Base-by-base conservation (phyloP, 2,888 invertebrate genomes). In the Drosophila sordidula region DNA sequence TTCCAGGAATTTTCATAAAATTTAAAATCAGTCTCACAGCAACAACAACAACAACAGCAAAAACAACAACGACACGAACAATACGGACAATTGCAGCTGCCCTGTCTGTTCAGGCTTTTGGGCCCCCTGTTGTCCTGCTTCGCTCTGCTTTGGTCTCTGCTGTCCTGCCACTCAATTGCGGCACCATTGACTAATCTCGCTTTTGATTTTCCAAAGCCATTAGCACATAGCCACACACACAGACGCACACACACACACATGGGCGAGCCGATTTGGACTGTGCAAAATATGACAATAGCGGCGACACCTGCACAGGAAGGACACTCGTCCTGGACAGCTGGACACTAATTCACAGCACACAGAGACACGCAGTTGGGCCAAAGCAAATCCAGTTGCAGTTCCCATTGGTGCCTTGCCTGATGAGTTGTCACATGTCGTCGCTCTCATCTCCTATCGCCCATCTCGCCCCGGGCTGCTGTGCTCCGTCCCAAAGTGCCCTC, bases 341-440 rank as follows among this genome's bases (percentile, higher is more conserved):
- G 63, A 78, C 66, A 78, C 63, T 72, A 87, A 81, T 78, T 78
- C 75, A 75, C 54, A 75, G 61, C 52, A 75, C 64, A 66, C 44
- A 51, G 46, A 29, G 42, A 38, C n/a, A 41, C 32, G 36, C 59
- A 42, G 36, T 14, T 16, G 50, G 26, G 22, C 41, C 44, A 42
- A 59, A 49, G 52, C 58, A 56, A 65, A 63, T 41, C 51, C 51
- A 65, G 74, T 65, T 66, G 29, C 63, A 65, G 70, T 63, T 82
- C 80, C 79, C 68, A 72, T 70, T 76, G 74, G 79, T 77, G 71
- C 59, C 56, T 59, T 58, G 74, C 64, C 82, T 82, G 88, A 87
- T 82, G 83, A 87, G 86, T 85, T 84, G 88, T 79, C 88, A 84
- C 80, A 87, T 86, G 83, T 84, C 83, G 68, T 72, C 88, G 79